phyloP scores from a whole-genome alignment of 2,797 vertebrate species.

The Anomalospiza imberbis region DNA sequence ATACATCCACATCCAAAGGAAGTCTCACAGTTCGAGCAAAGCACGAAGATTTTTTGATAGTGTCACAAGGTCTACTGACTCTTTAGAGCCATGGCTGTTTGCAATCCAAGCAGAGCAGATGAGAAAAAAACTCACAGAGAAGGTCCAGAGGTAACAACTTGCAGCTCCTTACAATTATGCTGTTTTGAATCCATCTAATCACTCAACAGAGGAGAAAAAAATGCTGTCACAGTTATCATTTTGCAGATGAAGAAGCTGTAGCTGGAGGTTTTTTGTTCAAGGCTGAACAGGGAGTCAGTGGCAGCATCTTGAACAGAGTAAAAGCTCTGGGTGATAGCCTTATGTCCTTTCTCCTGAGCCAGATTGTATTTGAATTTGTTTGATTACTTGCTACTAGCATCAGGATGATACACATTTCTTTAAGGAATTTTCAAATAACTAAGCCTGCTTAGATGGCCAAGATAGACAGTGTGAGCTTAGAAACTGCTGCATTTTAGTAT shows the following conservation, averaged over 20 bases:
- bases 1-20: conserved; percentile 84
- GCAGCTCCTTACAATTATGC: neutral
- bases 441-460: neutral
- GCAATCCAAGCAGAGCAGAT: conserved; percentile 87
- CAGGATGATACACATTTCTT: neutral
- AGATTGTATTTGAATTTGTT: neutral
- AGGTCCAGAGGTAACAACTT: conserved; percentile 82
- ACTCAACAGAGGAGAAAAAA: neutral
- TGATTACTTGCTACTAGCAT: neutral
- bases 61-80: conserved; percentile 73
- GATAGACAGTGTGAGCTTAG: neutral
- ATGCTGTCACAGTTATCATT: neutral
- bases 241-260: neutral
- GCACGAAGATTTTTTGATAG: conserved; percentile 86
- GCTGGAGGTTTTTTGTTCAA: neutral
- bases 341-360: neutral
- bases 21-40: conserved; percentile 85
- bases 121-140: conserved; percentile 86
- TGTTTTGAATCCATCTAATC: neutral
- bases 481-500: neutral
- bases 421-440: neutral
- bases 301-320: neutral
- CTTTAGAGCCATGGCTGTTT: conserved; percentile 87
- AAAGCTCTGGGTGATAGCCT: neutral
- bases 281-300: neutral